Evolutionary conservation across 2,113 vertebrate genomes (phyloP), one percentile per base, ranked within the genome.

Genomic region (Capreolus pygargus): DNA sequence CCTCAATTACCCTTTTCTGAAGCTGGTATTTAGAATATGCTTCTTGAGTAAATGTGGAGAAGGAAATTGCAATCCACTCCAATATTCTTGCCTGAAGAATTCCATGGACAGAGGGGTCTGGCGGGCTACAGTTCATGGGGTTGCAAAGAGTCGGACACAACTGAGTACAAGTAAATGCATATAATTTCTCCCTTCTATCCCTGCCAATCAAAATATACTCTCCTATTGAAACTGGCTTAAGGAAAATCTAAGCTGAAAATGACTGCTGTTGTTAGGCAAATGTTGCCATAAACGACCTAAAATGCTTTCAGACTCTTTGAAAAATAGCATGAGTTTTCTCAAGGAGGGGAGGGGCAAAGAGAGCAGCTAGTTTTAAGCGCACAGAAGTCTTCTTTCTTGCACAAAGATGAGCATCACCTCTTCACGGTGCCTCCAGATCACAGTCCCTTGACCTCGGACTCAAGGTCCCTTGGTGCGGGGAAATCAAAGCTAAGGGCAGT

Each of bases 391-490:
- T 82, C 58, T 86, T 86, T 50, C 67, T 91, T 28, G 58, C n/a
- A 30, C 30, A 19, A 30, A 89, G 54, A 52, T 21, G 8, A 67
- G 2, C 27, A 25, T 9, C 39, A 5, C 13, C 30, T 33, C 45
- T 45, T 52, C 25, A 27, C 0, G 0, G 15, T 3, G 14, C 33
- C 67, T 87, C 25, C 19, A 36, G 36, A 23, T 23, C 7, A 0
- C 2, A 21, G 5, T 3, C 15, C 17, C 30, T 94, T 43, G 47
- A 36, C 64, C 76, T 82, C 58, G 43, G 57, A 60, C 74, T 92
- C 88, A 93, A 45, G 8, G 47, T 50, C 47, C 9, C 15, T 39
- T 28, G 50, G n/a, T 70, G 58, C 4, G 27, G 54, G 17, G 5
- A 94, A 74, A 19, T 8, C 36, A 92, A 84, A 79, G 45, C 81